phyloP scores from a whole-genome alignment of 2,113 vertebrate genomes.

The Taxidea taxus region DNA sequence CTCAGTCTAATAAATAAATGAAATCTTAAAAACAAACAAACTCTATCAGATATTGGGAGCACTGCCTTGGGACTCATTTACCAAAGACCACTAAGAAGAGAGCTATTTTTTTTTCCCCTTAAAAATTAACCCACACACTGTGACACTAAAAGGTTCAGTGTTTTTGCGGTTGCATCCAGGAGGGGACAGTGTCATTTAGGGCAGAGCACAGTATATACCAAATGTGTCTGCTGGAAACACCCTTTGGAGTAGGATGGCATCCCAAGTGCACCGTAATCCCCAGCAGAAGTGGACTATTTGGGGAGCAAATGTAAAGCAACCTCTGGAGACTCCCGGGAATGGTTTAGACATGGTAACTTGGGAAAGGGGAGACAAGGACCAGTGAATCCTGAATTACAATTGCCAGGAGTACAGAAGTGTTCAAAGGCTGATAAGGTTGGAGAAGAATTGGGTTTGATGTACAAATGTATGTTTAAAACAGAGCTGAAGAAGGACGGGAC shows the following conservation, averaged over 20 bases:
- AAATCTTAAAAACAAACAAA: not conserved
- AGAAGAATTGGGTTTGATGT: not conserved
- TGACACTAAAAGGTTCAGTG: not conserved
- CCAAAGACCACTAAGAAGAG: not conserved
- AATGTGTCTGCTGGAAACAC: not conserved
- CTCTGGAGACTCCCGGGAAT: not conserved
- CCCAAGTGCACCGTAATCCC: not conserved
- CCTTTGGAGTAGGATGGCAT: not conserved
- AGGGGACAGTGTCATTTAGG: not conserved
- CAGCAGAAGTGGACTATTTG: not conserved
- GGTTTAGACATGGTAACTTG: not conserved
- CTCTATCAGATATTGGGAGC: not conserved
- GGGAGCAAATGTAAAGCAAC: not conserved
- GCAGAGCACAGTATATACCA: not conserved
- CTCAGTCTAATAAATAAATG: no score
- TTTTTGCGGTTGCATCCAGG: not conserved
- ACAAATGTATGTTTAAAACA: not conserved
- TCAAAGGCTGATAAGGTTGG: not conserved
- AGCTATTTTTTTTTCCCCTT: not conserved
- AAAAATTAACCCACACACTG: not conserved
- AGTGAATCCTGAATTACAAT: not conserved
- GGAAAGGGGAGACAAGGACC: not conserved
- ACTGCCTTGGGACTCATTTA: not conserved
- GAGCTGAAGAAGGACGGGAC: not conserved
- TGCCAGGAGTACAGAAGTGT: not conserved